A percentile compares a stretch with the other conserved stretches of the same genome.
Conservation (phyloP, 2,113 vertebrate genomes). For the Tragulus kanchil region DNA sequence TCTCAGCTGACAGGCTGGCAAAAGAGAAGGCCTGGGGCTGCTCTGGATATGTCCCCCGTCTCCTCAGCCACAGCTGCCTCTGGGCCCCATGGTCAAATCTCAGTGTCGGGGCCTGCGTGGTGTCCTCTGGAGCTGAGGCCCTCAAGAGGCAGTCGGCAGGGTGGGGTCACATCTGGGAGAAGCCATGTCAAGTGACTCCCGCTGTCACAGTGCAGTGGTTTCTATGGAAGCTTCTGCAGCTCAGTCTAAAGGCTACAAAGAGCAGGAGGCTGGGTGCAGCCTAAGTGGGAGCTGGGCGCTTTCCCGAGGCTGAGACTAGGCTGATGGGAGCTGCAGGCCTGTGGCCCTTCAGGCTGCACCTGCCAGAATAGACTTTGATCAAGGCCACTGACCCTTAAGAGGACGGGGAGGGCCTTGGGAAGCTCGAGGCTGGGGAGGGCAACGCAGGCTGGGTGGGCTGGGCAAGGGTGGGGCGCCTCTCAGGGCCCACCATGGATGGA, state of each 20-base stretch:
- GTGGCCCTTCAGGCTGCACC: not conserved
- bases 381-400: not conserved
- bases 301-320: not conserved
- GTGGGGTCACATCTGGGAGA: not conserved
- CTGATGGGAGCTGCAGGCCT: not conserved
- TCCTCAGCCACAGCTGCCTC: not conserved
- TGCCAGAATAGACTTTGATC: not conserved
- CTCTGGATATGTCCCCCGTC: not conserved
- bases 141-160: not conserved
- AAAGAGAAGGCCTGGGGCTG: not conserved
- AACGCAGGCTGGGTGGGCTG: not conserved
- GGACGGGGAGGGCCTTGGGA: not conserved
- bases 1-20: not conserved
- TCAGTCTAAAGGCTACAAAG: not conserved
- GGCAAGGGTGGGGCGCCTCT: not conserved
- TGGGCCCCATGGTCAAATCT: not conserved
- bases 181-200: not conserved
- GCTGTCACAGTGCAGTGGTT: not conserved
- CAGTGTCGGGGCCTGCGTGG: not conserved
- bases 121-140: not conserved
- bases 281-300: not conserved
- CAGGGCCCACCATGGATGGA: not conserved
- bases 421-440: not conserved
- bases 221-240: not conserved
- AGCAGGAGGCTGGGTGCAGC: not conserved